Evolutionary conservation across 2,797 vertebrate species (phyloP).

Genomic region (Odontamblyopus lacepedii): DNA sequence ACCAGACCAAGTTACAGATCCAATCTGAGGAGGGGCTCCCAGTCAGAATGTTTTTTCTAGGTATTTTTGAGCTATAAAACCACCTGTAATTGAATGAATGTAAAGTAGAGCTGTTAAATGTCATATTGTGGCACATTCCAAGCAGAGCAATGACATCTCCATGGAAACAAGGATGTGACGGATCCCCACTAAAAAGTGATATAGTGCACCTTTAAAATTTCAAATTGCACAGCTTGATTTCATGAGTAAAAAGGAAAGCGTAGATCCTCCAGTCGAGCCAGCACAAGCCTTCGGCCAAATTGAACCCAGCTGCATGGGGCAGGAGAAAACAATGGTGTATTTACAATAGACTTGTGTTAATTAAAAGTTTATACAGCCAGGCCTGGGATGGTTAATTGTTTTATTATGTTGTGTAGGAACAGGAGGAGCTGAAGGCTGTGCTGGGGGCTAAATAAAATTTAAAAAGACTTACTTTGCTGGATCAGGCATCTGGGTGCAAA

Average conservation of each 20-base stretch:
- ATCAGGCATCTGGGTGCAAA: slow-evolving; percentile 98
- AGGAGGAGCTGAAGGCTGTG: slow-evolving; percentile 5
- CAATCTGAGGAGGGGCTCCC: too few relatives aligned
- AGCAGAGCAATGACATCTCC: too few relatives aligned
- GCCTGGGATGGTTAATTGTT: slow-evolving; percentile 11
- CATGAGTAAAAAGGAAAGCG: slow-evolving; percentile 34
- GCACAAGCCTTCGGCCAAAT: slow-evolving; percentile 45
- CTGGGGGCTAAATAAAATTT: slow-evolving; percentile 20
- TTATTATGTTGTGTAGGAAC: slow-evolving; percentile 16
- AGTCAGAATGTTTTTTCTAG: too few relatives aligned
- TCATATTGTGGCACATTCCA: too few relatives aligned
- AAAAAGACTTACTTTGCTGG: slow-evolving; percentile 90
- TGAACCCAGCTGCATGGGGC: slow-evolving; percentile 49
- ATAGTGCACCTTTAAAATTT: background rate
- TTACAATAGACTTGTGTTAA: slow-evolving; percentile 29
- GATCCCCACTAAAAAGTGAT: too few relatives aligned
- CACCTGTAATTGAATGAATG: too few relatives aligned
- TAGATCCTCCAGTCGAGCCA: slow-evolving; percentile 26
- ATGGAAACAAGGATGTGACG: too few relatives aligned
- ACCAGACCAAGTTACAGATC: too few relatives aligned
- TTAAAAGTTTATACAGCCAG: slow-evolving; percentile 28
- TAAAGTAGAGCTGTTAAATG: too few relatives aligned
- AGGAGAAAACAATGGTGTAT: slow-evolving; percentile 37
- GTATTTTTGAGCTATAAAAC: too few relatives aligned
- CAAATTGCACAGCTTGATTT: slow-evolving; percentile 22